A percentile compares a stretch with the other conserved stretches of the same genome.
Evolutionary conservation across 2,797 vertebrate genomes (phyloP).

Genomic region (Microhierax caerulescens): DNA sequence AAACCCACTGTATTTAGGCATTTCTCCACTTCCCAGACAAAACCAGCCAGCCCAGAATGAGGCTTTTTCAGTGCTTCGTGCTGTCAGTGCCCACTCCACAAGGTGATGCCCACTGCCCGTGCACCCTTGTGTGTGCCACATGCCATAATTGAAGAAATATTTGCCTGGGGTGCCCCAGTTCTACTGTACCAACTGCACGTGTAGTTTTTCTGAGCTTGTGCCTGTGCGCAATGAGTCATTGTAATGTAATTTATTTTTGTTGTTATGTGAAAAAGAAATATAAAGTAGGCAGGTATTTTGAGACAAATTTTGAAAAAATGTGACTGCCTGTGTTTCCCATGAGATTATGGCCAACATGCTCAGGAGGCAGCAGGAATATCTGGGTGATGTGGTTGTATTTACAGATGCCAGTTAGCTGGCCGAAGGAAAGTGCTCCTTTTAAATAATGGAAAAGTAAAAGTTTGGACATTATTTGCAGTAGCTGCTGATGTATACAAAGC

Average conservation of each 20-base stretch:
- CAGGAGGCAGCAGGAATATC: background rate
- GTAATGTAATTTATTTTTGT: background rate
- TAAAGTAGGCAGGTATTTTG: background rate
- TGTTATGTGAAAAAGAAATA: background rate
- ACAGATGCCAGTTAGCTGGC: background rate
- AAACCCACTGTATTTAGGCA: conserved; percentile 19
- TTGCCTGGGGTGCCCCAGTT: background rate
- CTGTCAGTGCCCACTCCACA: background rate
- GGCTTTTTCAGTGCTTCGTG: background rate
- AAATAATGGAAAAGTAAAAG: background rate
- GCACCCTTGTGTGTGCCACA: rapidly evolving
- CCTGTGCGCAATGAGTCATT: background rate
- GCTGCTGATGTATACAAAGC: rapidly evolving
- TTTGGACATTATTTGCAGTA: background rate
- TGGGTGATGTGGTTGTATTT: background rate
- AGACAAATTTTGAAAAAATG: background rate
- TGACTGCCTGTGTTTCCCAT: background rate
- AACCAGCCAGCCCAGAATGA: background rate
- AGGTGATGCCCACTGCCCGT: background rate
- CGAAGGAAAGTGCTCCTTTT: background rate
- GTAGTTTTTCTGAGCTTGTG: background rate
- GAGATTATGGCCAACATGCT: rapidly evolving
- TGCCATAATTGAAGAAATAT: rapidly evolving
- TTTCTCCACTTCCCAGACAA: conserved; percentile 3
- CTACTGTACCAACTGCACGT: background rate